Percentiles rank a stretch among this genome's conserved stretches.
Conservation (phyloP, 2,888 invertebrate genomes). For the Tridacna crocea region DNA sequence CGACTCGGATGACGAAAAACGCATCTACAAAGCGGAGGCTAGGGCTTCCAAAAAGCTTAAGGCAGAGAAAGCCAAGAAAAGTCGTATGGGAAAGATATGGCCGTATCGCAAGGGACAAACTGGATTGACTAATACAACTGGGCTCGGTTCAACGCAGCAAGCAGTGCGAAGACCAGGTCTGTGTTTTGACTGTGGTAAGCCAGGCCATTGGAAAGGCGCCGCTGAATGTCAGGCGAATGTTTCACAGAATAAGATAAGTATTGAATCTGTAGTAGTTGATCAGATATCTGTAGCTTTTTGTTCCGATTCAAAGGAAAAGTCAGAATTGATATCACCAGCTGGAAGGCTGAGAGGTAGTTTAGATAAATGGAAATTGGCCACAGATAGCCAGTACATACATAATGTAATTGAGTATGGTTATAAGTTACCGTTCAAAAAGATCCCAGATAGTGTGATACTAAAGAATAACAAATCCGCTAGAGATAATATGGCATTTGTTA, state of each 20-base stretch:
- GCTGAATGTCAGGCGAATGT: conserved; percentile 28
- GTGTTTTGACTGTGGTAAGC: conserved; percentile 40
- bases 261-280: background rate
- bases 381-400: conserved; percentile 27
- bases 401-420: conserved; percentile 38
- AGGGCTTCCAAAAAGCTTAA: conserved; percentile 31
- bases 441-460: conserved; percentile 23
- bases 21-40: conserved; percentile 32
- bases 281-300: background rate
- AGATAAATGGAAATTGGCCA: background rate
- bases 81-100: background rate
- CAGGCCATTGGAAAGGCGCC: conserved; percentile 45
- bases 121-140: background rate
- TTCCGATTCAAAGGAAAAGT: conserved; percentile 20
- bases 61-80: conserved; percentile 7
- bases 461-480: conserved; percentile 47
- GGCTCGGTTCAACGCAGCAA: background rate
- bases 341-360: background rate
- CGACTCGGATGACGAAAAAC: conserved; percentile 30
- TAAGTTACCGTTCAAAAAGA: conserved; percentile 41
- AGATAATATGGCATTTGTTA: conserved; percentile 49
- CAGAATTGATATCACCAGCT: conserved; percentile 27
- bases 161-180: conserved; percentile 24
- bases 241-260: conserved; percentile 39
- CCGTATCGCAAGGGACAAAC: conserved; percentile 10